These are phyloP conservation scores for Acanthosepion lycidas DNA, from an alignment of 2,888 invertebrate species.

Conservation along the genomic window DNA sequence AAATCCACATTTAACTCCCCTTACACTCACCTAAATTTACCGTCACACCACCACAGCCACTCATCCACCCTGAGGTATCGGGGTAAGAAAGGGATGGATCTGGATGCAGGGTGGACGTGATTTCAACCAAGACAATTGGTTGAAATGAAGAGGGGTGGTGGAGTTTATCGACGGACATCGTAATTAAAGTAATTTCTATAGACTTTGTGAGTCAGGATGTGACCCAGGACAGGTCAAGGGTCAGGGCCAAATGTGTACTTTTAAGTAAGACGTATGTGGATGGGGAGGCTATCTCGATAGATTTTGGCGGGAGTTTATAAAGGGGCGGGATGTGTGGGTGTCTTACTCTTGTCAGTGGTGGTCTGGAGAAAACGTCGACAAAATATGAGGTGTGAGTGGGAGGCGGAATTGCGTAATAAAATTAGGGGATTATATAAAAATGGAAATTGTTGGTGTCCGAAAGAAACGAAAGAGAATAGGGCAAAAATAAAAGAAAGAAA, in stretches of 20 bases:
- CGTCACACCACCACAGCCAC: slow-evolving; percentile 14
- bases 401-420: background rate
- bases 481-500: no score
- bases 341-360: background rate
- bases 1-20: background rate
- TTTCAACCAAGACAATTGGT: slow-evolving; percentile 23
- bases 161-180: slow-evolving; percentile 24
- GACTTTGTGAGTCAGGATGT: slow-evolving; percentile 7
- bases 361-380: background rate
- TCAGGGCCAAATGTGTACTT: slow-evolving; percentile 12
- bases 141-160: background rate
- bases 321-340: background rate
- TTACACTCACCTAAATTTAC: background rate
- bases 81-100: no score
- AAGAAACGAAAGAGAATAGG: no score
- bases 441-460: background rate
- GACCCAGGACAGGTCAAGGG: slow-evolving; percentile 33
- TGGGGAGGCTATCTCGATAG: background rate
- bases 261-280: background rate
- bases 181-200: slow-evolving; percentile 33
- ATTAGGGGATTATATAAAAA: background rate
- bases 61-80: background rate
- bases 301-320: background rate
- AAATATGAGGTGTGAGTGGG: background rate
- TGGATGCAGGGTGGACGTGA: slow-evolving; percentile 33